These are phyloP conservation scores for Acromyrmex echinatior DNA, from an alignment of 1,140 invertebrate genomes.

Conservation along the genomic window DNA sequence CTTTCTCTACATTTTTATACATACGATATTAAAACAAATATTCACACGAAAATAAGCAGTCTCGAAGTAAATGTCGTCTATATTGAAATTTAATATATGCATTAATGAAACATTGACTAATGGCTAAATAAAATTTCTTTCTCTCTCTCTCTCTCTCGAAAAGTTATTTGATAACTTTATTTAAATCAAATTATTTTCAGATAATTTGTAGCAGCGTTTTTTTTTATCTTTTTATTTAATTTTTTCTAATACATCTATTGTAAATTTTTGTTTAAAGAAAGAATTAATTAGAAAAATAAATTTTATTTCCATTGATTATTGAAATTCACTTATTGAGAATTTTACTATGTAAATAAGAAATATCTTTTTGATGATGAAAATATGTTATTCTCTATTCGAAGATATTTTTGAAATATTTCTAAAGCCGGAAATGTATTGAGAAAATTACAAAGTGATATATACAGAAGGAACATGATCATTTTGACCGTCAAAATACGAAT, in stretches of 20 bases:
- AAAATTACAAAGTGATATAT: not conserved
- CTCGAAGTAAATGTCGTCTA: not conserved
- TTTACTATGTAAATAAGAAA: not conserved
- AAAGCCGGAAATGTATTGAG: not conserved
- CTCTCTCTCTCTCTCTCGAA: not conserved
- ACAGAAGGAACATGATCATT: not conserved
- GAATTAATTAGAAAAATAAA: constrained; percentile 24
- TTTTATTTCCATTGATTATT: constrained; percentile 6
- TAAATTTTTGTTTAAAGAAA: constrained; percentile 19
- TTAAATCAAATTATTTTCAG: constrained; percentile 32
- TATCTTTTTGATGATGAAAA: not conserved
- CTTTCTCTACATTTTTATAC: not conserved
- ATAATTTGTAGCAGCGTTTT: not conserved
- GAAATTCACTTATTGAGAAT: constrained; percentile 1
- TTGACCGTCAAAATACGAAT: not conserved
- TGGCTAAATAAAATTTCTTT: not conserved
- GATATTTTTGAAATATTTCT: constrained; percentile 13
- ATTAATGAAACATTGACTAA: constrained; percentile 1
- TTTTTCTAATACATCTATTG: not conserved
- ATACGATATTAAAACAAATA: not conserved
- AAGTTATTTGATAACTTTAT: constrained; percentile 5
- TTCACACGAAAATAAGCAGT: not conserved
- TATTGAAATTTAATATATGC: constrained; percentile 3
- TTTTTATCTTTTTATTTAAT: not conserved
- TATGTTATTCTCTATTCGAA: not conserved